A percentile compares a stretch with the other conserved stretches of the same genome.
Evolutionary conservation across 2,797 vertebrate genomes (phyloP).

Genomic region (Odontamblyopus rebecca): DNA sequence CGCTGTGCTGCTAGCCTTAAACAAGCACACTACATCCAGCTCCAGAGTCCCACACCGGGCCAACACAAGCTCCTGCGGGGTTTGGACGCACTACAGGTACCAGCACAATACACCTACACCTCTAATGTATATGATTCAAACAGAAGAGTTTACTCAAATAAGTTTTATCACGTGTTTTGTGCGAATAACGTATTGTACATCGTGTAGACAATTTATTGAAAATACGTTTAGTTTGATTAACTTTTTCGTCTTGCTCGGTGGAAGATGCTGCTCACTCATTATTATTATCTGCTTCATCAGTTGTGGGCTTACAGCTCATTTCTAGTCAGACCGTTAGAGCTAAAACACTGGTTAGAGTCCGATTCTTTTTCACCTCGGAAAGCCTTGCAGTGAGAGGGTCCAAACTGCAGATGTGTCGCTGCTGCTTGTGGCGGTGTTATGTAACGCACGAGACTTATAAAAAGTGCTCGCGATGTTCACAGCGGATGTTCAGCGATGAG

Average conservation of each 20-base stretch:
- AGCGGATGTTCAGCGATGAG: background rate
- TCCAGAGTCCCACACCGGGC: conserved; percentile 18
- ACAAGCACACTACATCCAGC: conserved; percentile 38
- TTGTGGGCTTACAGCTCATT: conserved; percentile 29
- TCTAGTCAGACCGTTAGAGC: conserved; percentile 18
- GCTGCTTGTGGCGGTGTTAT: conserved; percentile 46
- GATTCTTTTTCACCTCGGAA: conserved; percentile 27
- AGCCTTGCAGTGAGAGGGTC: conserved; percentile 25
- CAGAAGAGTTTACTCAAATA: background rate
- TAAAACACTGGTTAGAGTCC: background rate
- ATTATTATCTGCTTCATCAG: conserved; percentile 49
- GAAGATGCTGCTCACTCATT: conserved; percentile 9
- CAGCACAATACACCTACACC: too few relatives aligned
- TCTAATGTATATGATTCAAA: background rate
- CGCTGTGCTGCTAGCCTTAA: conserved; percentile 68
- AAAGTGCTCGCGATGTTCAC: background rate
- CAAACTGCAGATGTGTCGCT: conserved; percentile 41
- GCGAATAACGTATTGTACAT: background rate
- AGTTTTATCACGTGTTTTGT: background rate
- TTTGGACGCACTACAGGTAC: conserved; percentile 69
- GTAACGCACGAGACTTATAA: conserved; percentile 50
- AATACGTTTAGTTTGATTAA: conserved; percentile 2
- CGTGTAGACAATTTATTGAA: background rate
- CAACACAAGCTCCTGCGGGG: conserved; percentile 37
- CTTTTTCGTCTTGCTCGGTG: conserved; percentile 31